Percentiles rank a stretch among this genome's conserved stretches.
Conservation (phyloP, 2,113 vertebrate genomes). For the Myiozetetes cayanensis region DNA sequence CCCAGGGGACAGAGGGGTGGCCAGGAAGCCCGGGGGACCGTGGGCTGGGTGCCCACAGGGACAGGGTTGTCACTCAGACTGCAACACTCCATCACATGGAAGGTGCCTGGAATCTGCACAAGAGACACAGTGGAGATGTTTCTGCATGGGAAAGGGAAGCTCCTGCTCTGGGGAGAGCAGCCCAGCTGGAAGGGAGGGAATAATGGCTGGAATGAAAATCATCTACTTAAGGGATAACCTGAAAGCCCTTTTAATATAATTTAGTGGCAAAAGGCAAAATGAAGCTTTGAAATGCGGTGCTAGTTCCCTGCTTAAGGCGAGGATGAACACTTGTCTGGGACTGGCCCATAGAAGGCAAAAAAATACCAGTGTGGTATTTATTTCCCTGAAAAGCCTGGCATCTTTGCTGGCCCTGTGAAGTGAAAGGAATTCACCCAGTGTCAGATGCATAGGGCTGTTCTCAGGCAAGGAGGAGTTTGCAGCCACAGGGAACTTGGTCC, state of each 20-base stretch:
- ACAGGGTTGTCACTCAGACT: too few relatives aligned
- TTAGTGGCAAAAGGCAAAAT: conserved; percentile 17
- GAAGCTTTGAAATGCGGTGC: rapidly evolving
- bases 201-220: conserved; percentile 40
- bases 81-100: rapidly evolving
- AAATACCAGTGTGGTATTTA: neutral
- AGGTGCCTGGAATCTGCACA: rapidly evolving
- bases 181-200: neutral
- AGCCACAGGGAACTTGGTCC: rapidly evolving
- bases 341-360: neutral
- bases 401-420: neutral
- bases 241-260: conserved; percentile 41
- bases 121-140: neutral
- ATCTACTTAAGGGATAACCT: conserved; percentile 10
- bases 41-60: rapidly evolving
- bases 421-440: rapidly evolving
- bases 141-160: neutral
- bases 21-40: neutral
- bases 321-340: neutral
- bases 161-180: neutral
- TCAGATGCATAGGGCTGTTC: neutral
- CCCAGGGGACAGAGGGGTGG: neutral
- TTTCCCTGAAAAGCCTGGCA: neutral
- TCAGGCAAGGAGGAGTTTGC: neutral
- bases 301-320: neutral